Conservation (phyloP, 2,888 invertebrate genomes). For the Eupithecia insigniata region DNA sequence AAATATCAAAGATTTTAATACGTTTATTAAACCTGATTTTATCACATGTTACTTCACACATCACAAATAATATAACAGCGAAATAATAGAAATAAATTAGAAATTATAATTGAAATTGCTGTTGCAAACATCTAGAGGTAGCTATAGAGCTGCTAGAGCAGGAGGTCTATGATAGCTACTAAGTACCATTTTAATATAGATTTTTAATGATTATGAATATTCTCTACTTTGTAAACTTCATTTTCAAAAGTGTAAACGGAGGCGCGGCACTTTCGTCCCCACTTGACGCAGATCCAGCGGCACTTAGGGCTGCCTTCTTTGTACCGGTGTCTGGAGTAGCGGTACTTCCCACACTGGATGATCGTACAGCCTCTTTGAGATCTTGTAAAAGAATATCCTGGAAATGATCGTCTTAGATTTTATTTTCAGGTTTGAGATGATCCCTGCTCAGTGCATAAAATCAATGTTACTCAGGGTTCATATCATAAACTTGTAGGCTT, state of each 20-base stretch:
- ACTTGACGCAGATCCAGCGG: constrained; percentile 22
- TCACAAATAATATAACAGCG: too few relatives aligned
- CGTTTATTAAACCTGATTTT: too few relatives aligned
- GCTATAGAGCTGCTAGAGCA: too few relatives aligned
- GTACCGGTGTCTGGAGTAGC: constrained; percentile 33
- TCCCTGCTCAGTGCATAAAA: not conserved
- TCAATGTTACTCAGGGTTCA: too few relatives aligned
- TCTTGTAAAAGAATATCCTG: not conserved
- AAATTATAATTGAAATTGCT: too few relatives aligned
- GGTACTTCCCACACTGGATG: not conserved
- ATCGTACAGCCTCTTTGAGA: constrained; percentile 27
- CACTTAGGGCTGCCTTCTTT: constrained; percentile 11
- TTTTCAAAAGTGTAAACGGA: not conserved
- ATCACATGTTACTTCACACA: too few relatives aligned
- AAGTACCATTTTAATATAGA: not conserved
- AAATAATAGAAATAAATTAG: too few relatives aligned
- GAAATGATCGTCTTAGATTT: not conserved
- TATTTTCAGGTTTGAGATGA: not conserved
- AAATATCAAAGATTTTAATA: too few relatives aligned
- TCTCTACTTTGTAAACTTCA: not conserved
- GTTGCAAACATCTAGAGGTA: too few relatives aligned
- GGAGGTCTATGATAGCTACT: too few relatives aligned
- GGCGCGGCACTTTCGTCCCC: constrained; percentile 18
- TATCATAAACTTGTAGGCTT: too few relatives aligned
- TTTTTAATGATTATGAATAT: not conserved